These are phyloP conservation scores for Rhaphigaster nebulosa DNA, from an alignment of 2,888 invertebrate genomes.

Conservation along the genomic window DNA sequence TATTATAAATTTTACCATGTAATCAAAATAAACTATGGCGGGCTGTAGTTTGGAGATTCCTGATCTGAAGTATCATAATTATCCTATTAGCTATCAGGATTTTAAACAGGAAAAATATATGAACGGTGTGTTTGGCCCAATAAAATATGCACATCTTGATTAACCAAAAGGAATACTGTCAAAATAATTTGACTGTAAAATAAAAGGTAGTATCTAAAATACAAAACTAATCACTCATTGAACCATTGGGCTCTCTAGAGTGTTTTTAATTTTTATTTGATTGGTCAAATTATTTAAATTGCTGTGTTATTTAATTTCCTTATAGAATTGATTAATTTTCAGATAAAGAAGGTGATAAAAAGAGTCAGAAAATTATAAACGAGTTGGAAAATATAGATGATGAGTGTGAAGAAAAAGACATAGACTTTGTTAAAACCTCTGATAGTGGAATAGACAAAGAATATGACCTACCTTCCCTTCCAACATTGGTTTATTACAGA, in stretches of 20 bases:
- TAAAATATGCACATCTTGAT: no score
- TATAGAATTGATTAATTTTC: slow-evolving; percentile 58
- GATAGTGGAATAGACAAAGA: slow-evolving; percentile 89
- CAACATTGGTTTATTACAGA: slow-evolving; percentile 88
- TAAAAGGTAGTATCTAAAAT: no score
- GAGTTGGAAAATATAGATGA: slow-evolving; percentile 94
- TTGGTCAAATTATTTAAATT: slow-evolving; percentile 16
- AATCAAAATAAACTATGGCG: no score
- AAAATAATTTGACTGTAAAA: not conserved
- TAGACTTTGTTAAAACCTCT: slow-evolving; percentile 92
- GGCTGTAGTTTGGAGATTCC: no score
- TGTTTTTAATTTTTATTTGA: not conserved
- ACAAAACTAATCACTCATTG: no score
- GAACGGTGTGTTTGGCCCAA: no score
- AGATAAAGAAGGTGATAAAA: slow-evolving; percentile 93
- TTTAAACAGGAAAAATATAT: not conserved
- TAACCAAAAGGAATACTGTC: no score
- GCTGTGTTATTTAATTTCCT: not conserved
- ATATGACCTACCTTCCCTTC: slow-evolving; percentile 85
- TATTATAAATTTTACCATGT: no score
- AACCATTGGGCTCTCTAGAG: not conserved
- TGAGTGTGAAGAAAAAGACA: slow-evolving; percentile 91
- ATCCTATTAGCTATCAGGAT: not conserved
- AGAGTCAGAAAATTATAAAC: slow-evolving; percentile 87
- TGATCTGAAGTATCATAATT: not conserved